A percentile compares a stretch with the other conserved stretches of the same genome.
Conservation (phyloP, 2,797 vertebrate species). For the Rhabdomys pumilio region DNA sequence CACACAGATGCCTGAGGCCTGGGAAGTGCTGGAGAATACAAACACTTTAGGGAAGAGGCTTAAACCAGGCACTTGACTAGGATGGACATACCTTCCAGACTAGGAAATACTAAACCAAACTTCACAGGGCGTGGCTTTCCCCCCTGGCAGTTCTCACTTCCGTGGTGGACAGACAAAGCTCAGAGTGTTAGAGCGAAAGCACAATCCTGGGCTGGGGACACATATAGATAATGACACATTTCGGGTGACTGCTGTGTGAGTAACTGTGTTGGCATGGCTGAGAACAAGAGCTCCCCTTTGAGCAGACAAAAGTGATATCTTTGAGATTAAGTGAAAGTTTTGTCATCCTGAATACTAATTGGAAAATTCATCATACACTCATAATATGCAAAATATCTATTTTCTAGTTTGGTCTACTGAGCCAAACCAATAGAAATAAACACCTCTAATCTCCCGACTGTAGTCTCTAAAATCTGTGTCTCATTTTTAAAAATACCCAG, state of each 20-base stretch:
- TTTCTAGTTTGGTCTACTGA: constrained; percentile 6
- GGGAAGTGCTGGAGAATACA: neutral
- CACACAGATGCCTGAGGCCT: neutral
- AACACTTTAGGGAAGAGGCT: neutral
- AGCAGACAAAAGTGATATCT: constrained; percentile 36
- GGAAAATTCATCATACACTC: neutral
- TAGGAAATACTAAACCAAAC: constrained; percentile 28
- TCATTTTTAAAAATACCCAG: constrained; percentile 32
- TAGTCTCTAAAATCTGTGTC: neutral
- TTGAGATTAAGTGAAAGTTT: constrained; percentile 52
- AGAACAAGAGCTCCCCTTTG: neutral
- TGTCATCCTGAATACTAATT: neutral
- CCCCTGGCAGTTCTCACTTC: constrained; percentile 13
- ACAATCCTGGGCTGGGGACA: neutral
- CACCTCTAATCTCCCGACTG: neutral
- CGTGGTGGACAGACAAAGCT: neutral
- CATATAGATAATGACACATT: neutral
- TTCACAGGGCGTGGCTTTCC: neutral
- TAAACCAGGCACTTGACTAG: neutral
- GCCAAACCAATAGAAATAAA: neutral
- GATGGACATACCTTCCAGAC: neutral
- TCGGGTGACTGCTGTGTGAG: neutral
- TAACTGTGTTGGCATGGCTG: neutral
- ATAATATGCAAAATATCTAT: neutral
- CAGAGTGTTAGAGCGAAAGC: neutral